phyloP scores from a whole-genome alignment of 2,113 vertebrate genomes.

The Notarius lentiginosus region DNA sequence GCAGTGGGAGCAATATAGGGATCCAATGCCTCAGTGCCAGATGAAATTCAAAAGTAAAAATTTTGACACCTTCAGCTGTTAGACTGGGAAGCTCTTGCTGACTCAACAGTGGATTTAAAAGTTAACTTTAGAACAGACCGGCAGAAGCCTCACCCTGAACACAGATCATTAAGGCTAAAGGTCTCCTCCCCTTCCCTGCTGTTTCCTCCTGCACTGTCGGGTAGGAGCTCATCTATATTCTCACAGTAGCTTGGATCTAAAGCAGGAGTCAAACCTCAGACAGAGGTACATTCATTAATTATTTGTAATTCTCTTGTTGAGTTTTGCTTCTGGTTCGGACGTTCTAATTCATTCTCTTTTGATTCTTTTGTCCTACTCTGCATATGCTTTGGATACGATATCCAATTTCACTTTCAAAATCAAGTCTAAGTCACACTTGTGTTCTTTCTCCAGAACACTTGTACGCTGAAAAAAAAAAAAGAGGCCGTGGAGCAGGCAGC shows the following conservation, averaged over 20 bases:
- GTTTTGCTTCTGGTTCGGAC: not conserved
- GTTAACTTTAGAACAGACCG: slow-evolving; percentile 32
- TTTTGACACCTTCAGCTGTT: not conserved
- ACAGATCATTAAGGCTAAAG: slow-evolving; percentile 34
- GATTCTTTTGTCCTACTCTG: not conserved
- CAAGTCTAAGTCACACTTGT: slow-evolving; percentile 34
- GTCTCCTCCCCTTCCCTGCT: slow-evolving; percentile 21
- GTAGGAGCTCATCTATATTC: not conserved
- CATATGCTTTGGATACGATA: not conserved
- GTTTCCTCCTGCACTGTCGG: not conserved
- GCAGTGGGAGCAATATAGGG: not conserved
- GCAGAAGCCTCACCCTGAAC: slow-evolving; percentile 30
- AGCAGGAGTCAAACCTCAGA: not conserved
- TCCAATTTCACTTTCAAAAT: not conserved
- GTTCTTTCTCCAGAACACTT: slow-evolving; percentile 36
- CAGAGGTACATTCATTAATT: not conserved
- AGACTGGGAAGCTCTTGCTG: slow-evolving; percentile 17
- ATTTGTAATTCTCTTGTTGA: not conserved
- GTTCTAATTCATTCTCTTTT: not conserved
- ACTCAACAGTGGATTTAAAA: slow-evolving; percentile 33
- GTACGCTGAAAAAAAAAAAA: slow-evolving; percentile 5
- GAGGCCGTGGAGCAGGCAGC: slow-evolving; percentile 22
- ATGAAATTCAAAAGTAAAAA: not conserved
- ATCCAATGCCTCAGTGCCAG: not conserved
- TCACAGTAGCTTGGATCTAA: not conserved